Evolutionary conservation across 2,888 invertebrate genomes (phyloP), one percentile per base, ranked within the genome.

Genomic region (Stenotaenia linearis): DNA sequence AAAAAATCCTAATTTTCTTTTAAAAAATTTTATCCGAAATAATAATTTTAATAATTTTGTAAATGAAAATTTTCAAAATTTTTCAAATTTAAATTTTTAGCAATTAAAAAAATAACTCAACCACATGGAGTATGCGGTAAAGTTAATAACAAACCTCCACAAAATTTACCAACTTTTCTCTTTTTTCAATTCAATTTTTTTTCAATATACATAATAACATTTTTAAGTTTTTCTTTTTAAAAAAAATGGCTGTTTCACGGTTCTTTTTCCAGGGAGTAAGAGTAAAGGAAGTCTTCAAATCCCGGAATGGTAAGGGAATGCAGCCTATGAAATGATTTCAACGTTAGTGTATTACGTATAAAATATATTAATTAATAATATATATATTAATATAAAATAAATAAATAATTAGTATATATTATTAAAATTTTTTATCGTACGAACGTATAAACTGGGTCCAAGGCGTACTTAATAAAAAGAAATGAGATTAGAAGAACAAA

Each of bases 291-390:
- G 69, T 69, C 69, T 69, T 69, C 69, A 69, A 37, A 75, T 37
- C 76, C 76, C 76, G 37, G 76, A 75, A n/a, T 75, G 76, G 76
- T 32, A 75, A 75, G 76, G 69, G 69, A 79, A 79, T 79, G 79
- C 79, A 79, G 79, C 79, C 79, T 79, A 79, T 79, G 79, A 79
- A 79, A 79, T 79, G 79, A 79, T 74, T 79, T 79, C 32, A 75
- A 75, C 75, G 32, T 75, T 75, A 69, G 69, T 69, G 69, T 69
- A 69, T 61, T 69, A 50, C 50, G n/a, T 50, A 50, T 50, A 50
- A 50, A 50, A 50, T 50, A 50, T 50, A 50, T 50, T 50, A 50
- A 50, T 50, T 50, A 50, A 50, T 69, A 69, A 69, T 23, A 69
- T 69, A 25, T 25, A 69, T 69, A 50, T 69, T n/a, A 69, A 69